Evolutionary conservation across 2,797 vertebrate genomes (phyloP).

Genomic region (Myotis planiceps): DNA sequence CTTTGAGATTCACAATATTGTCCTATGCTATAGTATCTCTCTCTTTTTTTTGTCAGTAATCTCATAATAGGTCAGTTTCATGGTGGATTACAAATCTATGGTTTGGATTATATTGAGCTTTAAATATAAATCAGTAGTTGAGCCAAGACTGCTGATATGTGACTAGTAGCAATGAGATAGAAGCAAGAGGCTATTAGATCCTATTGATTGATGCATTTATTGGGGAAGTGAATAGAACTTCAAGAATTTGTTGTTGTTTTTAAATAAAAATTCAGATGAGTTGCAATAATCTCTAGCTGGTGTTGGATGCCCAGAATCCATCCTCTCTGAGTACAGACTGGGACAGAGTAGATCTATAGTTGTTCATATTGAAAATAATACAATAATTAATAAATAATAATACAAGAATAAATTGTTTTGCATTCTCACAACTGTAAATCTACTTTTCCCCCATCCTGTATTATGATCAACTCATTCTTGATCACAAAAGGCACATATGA

Average conservation of each 20-base stretch:
- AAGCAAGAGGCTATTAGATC: not conserved
- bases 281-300: not conserved
- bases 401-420: not conserved
- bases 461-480: not conserved
- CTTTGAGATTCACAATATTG: not conserved
- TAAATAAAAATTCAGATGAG: not conserved
- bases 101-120: not conserved
- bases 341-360: not conserved
- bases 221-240: not conserved
- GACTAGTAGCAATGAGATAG: not conserved
- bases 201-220: not conserved
- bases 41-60: not conserved
- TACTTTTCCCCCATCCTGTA: not conserved
- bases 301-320: not conserved
- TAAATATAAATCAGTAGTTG: not conserved
- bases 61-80: not conserved
- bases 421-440: not conserved
- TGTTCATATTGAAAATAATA: not conserved
- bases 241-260: not conserved
- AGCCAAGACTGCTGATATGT: not conserved
- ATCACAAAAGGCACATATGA: not conserved
- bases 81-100: not conserved
- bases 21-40: not conserved
- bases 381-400: not conserved
- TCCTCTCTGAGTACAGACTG: not conserved